phyloP scores from a whole-genome alignment of 2,888 invertebrate genomes.

The Aphidoletes aphidimyza region DNA sequence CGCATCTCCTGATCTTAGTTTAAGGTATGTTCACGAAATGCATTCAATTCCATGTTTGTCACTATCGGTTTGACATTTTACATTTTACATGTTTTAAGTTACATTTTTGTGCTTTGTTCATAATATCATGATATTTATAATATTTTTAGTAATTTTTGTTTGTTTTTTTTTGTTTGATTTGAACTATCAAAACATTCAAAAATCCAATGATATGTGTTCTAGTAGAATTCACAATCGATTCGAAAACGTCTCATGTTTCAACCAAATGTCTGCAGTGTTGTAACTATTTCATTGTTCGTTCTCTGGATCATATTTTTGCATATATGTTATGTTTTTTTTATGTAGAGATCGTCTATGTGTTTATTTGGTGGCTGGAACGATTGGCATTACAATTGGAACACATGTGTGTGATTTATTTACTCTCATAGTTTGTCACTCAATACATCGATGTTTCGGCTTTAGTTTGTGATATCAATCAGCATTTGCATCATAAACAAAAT shows the following conservation, averaged over 20 bases:
- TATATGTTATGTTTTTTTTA: neutral
- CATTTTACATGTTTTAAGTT: slow-evolving; percentile 9
- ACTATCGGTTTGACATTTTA: neutral
- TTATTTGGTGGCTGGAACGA: neutral
- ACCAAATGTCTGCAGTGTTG: too few relatives aligned
- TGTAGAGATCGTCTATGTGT: neutral
- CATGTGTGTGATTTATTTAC: neutral
- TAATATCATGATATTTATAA: too few relatives aligned
- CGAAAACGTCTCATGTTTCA: too few relatives aligned
- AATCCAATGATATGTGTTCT: too few relatives aligned
- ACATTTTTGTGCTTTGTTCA: neutral
- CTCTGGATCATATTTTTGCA: neutral
- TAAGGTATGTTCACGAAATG: slow-evolving; percentile 84
- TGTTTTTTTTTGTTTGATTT: too few relatives aligned
- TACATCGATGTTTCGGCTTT: too few relatives aligned
- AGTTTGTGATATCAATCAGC: neutral
- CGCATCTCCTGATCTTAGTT: slow-evolving; percentile 90
- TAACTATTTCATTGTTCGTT: too few relatives aligned
- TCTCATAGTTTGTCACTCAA: neutral
- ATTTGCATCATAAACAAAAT: neutral
- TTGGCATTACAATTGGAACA: neutral
- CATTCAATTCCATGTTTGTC: slow-evolving; percentile 40
- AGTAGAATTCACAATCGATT: too few relatives aligned
- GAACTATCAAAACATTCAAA: too few relatives aligned
- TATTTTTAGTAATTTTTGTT: too few relatives aligned